These are phyloP conservation scores for Heliconius himera DNA, from an alignment of 1,140 invertebrate species.

Conservation along the genomic window DNA sequence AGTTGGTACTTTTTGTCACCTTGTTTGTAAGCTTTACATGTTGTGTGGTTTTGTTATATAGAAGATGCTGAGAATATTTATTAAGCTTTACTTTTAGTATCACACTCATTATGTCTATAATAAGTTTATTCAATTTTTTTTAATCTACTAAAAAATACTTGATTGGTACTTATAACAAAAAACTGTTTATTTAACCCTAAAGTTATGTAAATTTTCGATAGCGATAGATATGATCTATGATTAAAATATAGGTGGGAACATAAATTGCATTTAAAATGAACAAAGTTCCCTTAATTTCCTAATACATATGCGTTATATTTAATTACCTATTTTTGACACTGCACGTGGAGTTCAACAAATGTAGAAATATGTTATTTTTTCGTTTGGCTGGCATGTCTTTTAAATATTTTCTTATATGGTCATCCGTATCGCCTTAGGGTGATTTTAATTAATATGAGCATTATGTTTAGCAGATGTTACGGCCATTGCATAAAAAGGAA, in stretches of 20 bases:
- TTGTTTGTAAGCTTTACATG: not conserved
- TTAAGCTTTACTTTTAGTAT: too few species aligned
- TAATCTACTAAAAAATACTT: too few species aligned
- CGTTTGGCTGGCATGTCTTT: not conserved
- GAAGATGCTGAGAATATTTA: not conserved
- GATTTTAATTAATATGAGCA: slow-evolving; percentile 22
- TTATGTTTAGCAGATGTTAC: slow-evolving; percentile 30
- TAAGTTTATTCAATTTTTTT: not conserved
- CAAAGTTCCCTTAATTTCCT: too few species aligned
- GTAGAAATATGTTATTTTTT: not conserved
- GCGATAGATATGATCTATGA: too few species aligned
- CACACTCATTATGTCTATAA: not conserved
- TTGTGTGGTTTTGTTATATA: not conserved
- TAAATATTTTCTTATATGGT: not conserved
- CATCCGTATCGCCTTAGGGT: not conserved
- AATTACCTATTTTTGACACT: not conserved
- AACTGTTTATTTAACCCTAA: too few species aligned
- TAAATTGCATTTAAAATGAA: too few species aligned
- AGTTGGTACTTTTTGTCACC: not conserved
- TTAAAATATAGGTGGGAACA: too few species aligned
- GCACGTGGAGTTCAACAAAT: not conserved
- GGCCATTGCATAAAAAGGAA: slow-evolving; percentile 22
- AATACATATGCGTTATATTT: too few species aligned
- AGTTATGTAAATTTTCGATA: too few species aligned
- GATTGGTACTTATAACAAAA: too few species aligned